A percentile compares a stretch with the other conserved stretches of the same genome.
These are phyloP conservation scores for Tetrapedia diversipes DNA, from an alignment of 2,888 invertebrate species.

Conservation along the genomic window DNA sequence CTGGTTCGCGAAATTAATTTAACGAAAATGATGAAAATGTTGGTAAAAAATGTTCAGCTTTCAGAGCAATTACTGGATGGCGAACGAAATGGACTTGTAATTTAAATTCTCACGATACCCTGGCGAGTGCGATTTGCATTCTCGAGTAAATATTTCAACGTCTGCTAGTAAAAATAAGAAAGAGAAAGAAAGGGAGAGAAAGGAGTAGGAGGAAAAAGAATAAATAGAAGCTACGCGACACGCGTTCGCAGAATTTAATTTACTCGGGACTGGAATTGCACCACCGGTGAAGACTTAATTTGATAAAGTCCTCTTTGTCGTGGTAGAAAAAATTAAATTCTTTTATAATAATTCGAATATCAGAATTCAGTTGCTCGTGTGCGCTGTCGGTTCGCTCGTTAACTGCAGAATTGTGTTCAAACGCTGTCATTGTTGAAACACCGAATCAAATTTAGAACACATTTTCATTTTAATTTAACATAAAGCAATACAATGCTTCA, in stretches of 20 bases:
- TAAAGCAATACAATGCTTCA: too few relatives aligned
- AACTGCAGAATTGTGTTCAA: not conserved
- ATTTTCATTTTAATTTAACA: not conserved
- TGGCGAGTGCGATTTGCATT: constrained; percentile 29
- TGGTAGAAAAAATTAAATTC: constrained; percentile 25
- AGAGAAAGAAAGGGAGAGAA: not conserved
- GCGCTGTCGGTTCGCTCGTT: not conserved
- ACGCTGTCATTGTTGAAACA: not conserved
- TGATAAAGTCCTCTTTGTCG: constrained; percentile 12
- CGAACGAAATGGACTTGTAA: constrained; percentile 41
- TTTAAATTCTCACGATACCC: constrained; percentile 45
- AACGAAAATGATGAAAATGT: not conserved
- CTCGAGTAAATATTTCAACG: constrained; percentile 35
- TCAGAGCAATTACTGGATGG: constrained; percentile 1
- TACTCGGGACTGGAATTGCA: constrained; percentile 33
- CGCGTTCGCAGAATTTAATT: constrained; percentile 45
- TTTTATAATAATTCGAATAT: constrained; percentile 7
- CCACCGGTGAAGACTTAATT: constrained; percentile 26
- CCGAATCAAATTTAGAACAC: not conserved
- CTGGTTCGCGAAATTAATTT: not conserved
- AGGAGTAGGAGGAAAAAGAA: not conserved
- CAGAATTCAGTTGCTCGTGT: not conserved
- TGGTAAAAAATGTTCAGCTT: not conserved
- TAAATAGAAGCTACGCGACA: constrained; percentile 12
- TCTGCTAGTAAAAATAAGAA: constrained; percentile 6